Conservation (phyloP, 2,113 vertebrate species). For the Ailuropoda melanoleuca region DNA sequence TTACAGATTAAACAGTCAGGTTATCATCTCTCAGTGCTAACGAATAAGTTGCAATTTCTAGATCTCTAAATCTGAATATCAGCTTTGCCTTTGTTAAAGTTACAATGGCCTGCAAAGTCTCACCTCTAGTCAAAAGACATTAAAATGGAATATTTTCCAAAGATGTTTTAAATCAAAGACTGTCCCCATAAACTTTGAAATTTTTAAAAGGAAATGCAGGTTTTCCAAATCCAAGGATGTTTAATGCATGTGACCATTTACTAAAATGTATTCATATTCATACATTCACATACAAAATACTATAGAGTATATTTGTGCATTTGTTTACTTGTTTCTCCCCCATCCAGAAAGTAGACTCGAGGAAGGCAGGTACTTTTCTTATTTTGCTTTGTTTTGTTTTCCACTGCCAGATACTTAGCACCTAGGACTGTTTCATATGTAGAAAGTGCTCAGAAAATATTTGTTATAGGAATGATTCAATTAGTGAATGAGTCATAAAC, state of each 20-base stretch:
- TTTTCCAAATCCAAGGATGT: neutral
- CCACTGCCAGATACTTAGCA: neutral
- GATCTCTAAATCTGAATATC: neutral
- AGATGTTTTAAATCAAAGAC: neutral
- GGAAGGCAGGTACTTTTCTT: neutral
- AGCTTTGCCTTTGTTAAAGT: neutral
- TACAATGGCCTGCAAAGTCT: neutral
- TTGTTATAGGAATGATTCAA: neutral
- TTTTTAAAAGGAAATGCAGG: neutral
- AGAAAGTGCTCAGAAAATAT: neutral
- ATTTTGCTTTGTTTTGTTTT: neutral
- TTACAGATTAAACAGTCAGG: neutral
- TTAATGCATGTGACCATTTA: neutral
- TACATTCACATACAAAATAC: neutral
- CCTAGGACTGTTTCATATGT: neutral
- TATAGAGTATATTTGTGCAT: neutral
- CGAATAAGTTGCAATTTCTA: neutral
- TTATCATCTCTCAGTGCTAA: neutral
- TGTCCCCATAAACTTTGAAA: neutral
- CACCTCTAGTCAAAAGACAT: neutral
- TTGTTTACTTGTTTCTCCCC: neutral
- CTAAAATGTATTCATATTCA: neutral
- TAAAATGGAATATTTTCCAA: neutral
- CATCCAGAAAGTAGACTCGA: neutral
- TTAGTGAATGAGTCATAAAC: neutral